These are phyloP conservation scores for Corynorhinus townsendii DNA, from an alignment of 2,113 vertebrate species.

Conservation along the genomic window DNA sequence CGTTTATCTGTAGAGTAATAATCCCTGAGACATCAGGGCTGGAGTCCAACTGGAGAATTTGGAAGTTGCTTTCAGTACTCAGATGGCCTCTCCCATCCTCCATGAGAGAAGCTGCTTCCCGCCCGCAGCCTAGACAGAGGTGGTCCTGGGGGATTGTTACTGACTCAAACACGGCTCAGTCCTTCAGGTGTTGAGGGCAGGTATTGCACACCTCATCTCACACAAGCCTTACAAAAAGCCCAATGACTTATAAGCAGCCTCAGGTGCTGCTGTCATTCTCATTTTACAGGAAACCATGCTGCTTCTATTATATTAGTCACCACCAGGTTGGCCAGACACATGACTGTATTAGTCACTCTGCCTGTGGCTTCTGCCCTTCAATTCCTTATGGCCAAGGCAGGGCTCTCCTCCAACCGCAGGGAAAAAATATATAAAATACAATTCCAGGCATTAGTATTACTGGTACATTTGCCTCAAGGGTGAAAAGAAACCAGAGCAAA, in stretches of 20 bases:
- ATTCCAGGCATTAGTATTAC: background rate
- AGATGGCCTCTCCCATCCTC: background rate
- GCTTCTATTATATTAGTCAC: background rate
- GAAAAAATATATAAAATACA: background rate
- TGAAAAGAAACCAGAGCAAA: background rate
- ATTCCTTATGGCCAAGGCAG: background rate
- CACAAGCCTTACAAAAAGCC: background rate
- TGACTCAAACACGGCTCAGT: background rate
- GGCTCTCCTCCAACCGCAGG: background rate
- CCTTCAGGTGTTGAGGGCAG: too few relatives aligned
- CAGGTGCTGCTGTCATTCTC: background rate
- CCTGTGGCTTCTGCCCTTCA: background rate
- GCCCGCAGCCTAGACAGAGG: too few relatives aligned
- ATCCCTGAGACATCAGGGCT: background rate
- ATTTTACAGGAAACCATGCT: background rate
- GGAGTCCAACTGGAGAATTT: background rate
- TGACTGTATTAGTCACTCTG: background rate
- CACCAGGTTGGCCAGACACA: background rate
- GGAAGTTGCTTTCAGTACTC: background rate
- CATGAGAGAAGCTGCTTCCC: background rate
- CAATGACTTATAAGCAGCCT: background rate
- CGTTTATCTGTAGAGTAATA: fast-evolving
- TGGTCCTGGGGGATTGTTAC: background rate
- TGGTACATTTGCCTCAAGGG: background rate
- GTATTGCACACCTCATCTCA: background rate